Conservation (phyloP, 2,888 invertebrate genomes). For the Heliconius ismenius region DNA sequence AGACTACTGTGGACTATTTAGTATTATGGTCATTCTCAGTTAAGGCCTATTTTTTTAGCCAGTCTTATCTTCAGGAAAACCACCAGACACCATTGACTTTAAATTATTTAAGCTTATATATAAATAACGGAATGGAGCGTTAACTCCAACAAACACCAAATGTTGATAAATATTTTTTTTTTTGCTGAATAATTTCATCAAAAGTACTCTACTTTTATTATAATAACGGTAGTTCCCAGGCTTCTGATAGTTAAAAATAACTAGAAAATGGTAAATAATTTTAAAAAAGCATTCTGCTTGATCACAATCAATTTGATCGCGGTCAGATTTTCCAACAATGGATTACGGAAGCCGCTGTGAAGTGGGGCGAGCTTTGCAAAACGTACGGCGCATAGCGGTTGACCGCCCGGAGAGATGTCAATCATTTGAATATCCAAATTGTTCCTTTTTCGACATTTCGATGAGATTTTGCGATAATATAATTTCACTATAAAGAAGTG, state of each 20-base stretch:
- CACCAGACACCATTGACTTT: too few relatives aligned
- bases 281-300: constrained; percentile 67
- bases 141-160: neutral
- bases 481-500: constrained; percentile 69
- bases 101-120: too few relatives aligned
- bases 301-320: constrained; percentile 71
- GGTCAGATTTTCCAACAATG: constrained; percentile 71
- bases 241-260: constrained; percentile 51
- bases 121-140: too few relatives aligned
- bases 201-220: constrained; percentile 16
- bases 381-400: constrained; percentile 52
- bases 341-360: constrained; percentile 58
- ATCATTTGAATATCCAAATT: constrained; percentile 79
- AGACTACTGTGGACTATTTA: neutral
- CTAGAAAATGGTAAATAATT: constrained; percentile 61
- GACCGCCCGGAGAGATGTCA: constrained; percentile 80
- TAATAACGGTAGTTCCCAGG: constrained; percentile 68
- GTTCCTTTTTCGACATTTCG: constrained; percentile 69
- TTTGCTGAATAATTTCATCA: neutral
- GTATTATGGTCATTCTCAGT: too few relatives aligned
- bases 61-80: too few relatives aligned
- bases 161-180: neutral
- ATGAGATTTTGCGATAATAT: constrained; percentile 73
- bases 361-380: constrained; percentile 55
- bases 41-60: too few relatives aligned